Evolutionary conservation across 2,888 invertebrate species (phyloP), one percentile per base, ranked within the genome.

Genomic region (Taenaris catops): DNA sequence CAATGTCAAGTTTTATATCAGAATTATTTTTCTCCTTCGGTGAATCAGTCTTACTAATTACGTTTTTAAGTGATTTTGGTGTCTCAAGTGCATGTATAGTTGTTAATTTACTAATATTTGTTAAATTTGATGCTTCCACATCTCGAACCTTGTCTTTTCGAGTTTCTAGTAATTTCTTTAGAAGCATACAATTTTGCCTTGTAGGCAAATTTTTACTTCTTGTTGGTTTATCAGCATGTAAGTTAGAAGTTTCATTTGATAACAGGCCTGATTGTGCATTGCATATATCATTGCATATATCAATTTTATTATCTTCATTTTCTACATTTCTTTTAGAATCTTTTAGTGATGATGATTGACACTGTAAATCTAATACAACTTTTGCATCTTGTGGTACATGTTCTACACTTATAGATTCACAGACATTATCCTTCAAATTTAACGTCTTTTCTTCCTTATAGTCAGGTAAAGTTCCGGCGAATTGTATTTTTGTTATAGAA

Each of bases 101-200:
- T 38, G 54, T 42, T 46, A 54, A 62, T 43, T 63, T 67, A 40
- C 46, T 55, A 32, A 42, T 44, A 41, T 51, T 60, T 34, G 47
- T 41, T 49, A 46, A 47, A 20, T 41, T 47, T 23, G 56, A 52
- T 35, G 66, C 63, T 31, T 57, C 48, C 47, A 48, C 59, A 28
- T 63, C 69, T 44, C 60, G 60, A 34, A 63, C 42, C 40, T 57
- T 63, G 44, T 73, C 71, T 55, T 67, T 72, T 40, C 67, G 71
- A 44, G 64, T 71, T 64, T 83, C 80, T 46, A 86, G 56, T 28
- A 86, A 63, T 49, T 79, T 76, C 52, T 86, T 86, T 29, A 86
- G 53, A 36, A 86, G 58, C 34, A 79, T 81, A 58, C 80, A 84
- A 46, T 80, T 83, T 55, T 79, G 73, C 40, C 47, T 45, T 9